These are phyloP conservation scores for Heterohyrax brucei DNA, from an alignment of 2,797 vertebrate genomes.

Conservation along the genomic window DNA sequence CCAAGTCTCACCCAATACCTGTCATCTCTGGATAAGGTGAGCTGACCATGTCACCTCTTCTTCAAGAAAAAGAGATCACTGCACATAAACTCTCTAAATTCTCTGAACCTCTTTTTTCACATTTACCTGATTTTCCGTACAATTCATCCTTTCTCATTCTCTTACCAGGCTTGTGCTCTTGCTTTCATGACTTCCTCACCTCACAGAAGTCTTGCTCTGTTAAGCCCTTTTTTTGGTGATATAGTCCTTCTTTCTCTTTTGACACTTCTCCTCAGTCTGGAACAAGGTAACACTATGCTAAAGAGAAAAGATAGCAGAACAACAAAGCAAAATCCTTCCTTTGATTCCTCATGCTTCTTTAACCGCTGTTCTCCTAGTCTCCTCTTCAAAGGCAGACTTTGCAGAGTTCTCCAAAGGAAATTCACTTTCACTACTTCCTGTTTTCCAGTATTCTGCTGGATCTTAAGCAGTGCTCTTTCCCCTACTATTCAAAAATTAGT, in stretches of 20 bases:
- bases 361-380: conserved; percentile 29
- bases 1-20: neutral
- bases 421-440: neutral
- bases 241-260: neutral
- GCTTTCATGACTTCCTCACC: neutral
- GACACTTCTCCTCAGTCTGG: neutral
- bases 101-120: neutral
- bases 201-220: neutral
- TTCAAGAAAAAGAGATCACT: neutral
- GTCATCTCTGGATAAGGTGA: neutral
- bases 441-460: neutral
- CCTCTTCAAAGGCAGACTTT: conserved; percentile 42
- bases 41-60: neutral
- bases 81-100: neutral
- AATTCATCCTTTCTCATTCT: neutral
- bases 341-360: neutral
- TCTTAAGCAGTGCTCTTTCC: neutral
- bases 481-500: neutral
- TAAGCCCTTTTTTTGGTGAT: neutral
- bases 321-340: neutral
- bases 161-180: neutral
- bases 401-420: neutral
- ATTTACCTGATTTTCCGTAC: neutral
- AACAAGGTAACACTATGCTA: neutral
- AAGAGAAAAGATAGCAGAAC: conserved; percentile 45